Evolutionary conservation across 2,797 vertebrate genomes (phyloP), one percentile per base, ranked within the genome.

Genomic region (Ctenopoma kingsleyae): DNA sequence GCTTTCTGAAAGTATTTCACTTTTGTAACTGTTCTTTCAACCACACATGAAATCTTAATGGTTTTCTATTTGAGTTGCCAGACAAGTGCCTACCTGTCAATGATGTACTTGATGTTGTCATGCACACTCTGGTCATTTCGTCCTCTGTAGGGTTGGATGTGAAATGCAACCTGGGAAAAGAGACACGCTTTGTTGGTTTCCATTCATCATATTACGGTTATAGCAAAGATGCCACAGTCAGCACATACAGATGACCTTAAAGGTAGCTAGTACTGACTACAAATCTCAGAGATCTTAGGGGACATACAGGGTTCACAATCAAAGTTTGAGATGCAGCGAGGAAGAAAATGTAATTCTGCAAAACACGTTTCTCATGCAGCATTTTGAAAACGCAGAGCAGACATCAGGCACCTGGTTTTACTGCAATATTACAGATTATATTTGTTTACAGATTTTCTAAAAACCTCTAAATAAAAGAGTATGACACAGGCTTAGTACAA

Each of bases 91-190:
- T 93, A 97, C 96, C 94, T 97, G 94, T 97, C 96, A 65, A 96
- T 93, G 77, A 98, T 97, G 84, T 97, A 96, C 89, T 96, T 97
- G 91, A 97, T 88, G 76, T 97, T 97, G 79, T 96, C 95, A 5
- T 96, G 95, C 71, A 98, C 89, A 1, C 90, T 96, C 89, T 90
- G 89, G 83, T 96, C 95, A 8, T 94, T 94, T 23, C 95, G 91
- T 48, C 93, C 95, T 81, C 93, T 91, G 87, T 96, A 93, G 1
- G 84, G 76, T 41, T 91, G 89, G 61, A 93, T 86, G 74, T 89
- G 90, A 81, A 93, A 91, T 19, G 92, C 78, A 57, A 92, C 90
- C 88, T 93, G 25, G 48, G 52, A 32, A 65, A 63, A 80, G 32
- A 80, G 2, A 61, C 6, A 44, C 17, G 10, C 8, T 15, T 47